Evolutionary conservation across 2,113 vertebrate species (phyloP).

Genomic region (Origma solitaria): DNA sequence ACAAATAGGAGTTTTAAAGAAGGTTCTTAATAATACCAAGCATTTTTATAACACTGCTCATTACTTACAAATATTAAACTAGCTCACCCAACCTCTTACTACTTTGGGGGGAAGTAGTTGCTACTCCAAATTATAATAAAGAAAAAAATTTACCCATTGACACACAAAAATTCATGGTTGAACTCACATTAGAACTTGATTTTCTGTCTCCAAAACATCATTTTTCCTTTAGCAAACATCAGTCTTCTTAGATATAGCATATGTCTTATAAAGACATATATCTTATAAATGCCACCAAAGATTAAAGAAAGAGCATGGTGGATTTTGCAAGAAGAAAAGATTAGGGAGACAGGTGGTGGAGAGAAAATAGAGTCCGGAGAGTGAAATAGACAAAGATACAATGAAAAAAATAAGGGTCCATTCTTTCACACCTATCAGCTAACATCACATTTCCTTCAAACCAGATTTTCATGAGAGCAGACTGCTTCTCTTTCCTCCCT

Average conservation of each 20-base stretch:
- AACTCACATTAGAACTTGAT: neutral
- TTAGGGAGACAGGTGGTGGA: neutral
- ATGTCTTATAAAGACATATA: neutral
- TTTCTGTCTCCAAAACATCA: neutral
- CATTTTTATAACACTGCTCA: neutral
- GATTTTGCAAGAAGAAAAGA: neutral
- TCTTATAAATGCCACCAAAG: neutral
- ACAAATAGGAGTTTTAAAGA: neutral
- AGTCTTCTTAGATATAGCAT: neutral
- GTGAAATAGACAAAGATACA: neutral
- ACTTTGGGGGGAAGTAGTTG: neutral
- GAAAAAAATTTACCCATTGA: neutral
- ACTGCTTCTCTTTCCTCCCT: neutral
- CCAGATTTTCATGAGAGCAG: neutral
- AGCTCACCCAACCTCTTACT: neutral
- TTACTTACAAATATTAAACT: neutral
- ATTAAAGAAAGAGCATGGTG: neutral
- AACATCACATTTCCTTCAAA: neutral
- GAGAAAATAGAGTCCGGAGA: neutral
- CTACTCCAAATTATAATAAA: neutral
- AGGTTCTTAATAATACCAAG: neutral
- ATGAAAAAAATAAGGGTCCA: neutral
- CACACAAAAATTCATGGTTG: neutral
- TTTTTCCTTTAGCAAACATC: neutral
- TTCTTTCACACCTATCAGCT: neutral